Conservation (phyloP, 2,888 invertebrate genomes). For the Andrena fulva region DNA sequence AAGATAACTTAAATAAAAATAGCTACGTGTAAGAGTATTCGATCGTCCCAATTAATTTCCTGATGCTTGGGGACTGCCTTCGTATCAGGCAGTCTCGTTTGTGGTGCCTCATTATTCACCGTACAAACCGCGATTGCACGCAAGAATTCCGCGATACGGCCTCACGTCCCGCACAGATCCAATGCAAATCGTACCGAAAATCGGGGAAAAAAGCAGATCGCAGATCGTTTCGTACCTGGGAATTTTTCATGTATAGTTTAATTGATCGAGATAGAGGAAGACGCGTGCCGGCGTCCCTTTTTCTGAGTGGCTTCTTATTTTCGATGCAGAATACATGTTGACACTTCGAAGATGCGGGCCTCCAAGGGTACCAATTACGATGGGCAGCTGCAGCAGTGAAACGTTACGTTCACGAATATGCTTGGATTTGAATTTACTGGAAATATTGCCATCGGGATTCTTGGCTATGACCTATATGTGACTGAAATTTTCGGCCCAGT, state of each 20-base stretch:
- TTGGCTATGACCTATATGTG: slow-evolving; percentile 16
- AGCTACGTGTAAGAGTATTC: background rate
- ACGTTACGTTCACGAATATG: slow-evolving; percentile 40
- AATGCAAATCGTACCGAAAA: background rate
- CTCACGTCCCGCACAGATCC: background rate
- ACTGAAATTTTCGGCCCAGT: background rate
- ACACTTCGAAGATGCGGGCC: slow-evolving; percentile 79
- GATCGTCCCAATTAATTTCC: slow-evolving; percentile 34
- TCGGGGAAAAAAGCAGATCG: background rate
- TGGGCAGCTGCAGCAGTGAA: slow-evolving; percentile 72
- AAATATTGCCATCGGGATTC: slow-evolving; percentile 15
- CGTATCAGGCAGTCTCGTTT: background rate
- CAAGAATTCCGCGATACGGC: slow-evolving; percentile 21
- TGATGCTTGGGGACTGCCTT: background rate
- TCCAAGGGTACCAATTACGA: slow-evolving; percentile 80
- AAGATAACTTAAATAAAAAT: background rate
- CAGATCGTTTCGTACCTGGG: background rate
- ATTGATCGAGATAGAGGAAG: slow-evolving; percentile 29
- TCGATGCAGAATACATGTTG: slow-evolving; percentile 74
- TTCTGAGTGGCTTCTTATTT: slow-evolving; percentile 56
- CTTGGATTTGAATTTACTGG: slow-evolving; percentile 25
- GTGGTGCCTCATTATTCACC: slow-evolving; percentile 3
- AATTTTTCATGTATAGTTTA: slow-evolving; percentile 41
- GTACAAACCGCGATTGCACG: slow-evolving; percentile 1
- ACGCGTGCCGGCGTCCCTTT: slow-evolving; percentile 30